Evolutionary conservation across 2,888 invertebrate species (phyloP).

Genomic region (Linnaemya vulpina): DNA sequence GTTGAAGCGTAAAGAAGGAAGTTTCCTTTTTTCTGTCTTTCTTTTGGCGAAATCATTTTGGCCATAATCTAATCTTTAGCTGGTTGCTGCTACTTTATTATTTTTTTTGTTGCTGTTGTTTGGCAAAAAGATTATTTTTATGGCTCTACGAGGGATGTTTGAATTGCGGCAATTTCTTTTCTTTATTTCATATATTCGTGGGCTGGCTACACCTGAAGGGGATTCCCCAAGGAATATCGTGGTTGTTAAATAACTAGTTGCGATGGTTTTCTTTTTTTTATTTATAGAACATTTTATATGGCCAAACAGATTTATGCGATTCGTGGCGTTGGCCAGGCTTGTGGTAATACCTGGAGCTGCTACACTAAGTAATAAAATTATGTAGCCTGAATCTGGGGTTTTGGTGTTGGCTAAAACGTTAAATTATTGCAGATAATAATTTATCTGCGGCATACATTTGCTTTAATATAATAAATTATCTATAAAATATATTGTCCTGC

Average conservation of each 20-base stretch:
- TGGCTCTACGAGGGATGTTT: conserved; percentile 44
- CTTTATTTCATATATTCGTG: not conserved
- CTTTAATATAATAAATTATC: not conserved
- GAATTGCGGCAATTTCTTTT: not conserved
- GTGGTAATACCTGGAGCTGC: not conserved
- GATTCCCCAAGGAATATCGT: conserved; percentile 40
- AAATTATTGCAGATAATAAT: not conserved
- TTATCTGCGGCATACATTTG: not conserved
- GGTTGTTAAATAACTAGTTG: conserved; percentile 6
- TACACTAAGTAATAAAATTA: not conserved
- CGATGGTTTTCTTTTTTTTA: not conserved
- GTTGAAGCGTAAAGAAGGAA: conserved; percentile 4
- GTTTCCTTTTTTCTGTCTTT: conserved; percentile 49
- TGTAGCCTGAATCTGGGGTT: not conserved
- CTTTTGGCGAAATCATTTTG: conserved; percentile 29
- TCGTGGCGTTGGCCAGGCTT: not conserved
- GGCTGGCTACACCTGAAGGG: conserved; percentile 1
- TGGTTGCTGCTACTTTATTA: conserved; percentile 2
- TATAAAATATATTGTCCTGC: too few relatives aligned
- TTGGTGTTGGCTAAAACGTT: not conserved
- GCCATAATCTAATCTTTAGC: conserved; percentile 62
- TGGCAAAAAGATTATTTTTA: conserved; percentile 58
- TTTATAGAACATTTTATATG: not conserved
- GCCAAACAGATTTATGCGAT: not conserved
- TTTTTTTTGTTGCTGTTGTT: conserved; percentile 29